phyloP scores from a whole-genome alignment of 2,797 vertebrate species.

The Gymnoscopelus microlampas region DNA sequence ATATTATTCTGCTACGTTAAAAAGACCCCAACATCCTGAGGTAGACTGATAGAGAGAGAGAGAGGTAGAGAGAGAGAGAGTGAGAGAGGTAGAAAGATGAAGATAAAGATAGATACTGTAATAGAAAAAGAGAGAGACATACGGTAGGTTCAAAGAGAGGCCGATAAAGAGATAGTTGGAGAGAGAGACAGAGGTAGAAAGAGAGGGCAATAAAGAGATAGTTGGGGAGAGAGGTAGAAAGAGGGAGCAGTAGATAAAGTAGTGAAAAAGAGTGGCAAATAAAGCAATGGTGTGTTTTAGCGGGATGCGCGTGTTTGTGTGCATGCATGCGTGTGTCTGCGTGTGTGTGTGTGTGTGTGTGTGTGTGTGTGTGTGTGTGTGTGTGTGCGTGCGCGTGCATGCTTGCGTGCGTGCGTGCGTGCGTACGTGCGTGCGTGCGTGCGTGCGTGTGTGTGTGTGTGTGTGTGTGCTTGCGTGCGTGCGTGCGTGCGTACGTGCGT shows the following conservation, averaged over 20 bases:
- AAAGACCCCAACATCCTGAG: background rate
- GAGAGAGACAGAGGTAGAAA: background rate
- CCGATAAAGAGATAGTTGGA: background rate
- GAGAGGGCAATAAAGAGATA: background rate
- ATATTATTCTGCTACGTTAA: conserved; percentile 8
- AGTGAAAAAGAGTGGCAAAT: background rate
- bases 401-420: no score
- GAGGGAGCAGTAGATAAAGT: background rate
- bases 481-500: background rate
- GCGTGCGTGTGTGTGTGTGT: no score
- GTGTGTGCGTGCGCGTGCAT: no score
- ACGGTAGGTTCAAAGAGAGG: background rate
- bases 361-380: no score
- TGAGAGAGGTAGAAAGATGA: background rate
- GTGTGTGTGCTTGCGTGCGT: no score
- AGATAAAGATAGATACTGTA: background rate
- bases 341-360: no score
- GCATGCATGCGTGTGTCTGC: no score
- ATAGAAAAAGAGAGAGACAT: background rate
- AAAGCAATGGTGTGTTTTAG: no score
- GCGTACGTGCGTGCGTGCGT: no score
- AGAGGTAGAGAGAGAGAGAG: background rate
- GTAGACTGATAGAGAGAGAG: background rate
- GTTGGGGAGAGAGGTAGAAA: background rate
- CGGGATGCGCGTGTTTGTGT: no score